Base-by-base conservation (phyloP, 1,140 invertebrate species). In the Pinna nobilis region DNA sequence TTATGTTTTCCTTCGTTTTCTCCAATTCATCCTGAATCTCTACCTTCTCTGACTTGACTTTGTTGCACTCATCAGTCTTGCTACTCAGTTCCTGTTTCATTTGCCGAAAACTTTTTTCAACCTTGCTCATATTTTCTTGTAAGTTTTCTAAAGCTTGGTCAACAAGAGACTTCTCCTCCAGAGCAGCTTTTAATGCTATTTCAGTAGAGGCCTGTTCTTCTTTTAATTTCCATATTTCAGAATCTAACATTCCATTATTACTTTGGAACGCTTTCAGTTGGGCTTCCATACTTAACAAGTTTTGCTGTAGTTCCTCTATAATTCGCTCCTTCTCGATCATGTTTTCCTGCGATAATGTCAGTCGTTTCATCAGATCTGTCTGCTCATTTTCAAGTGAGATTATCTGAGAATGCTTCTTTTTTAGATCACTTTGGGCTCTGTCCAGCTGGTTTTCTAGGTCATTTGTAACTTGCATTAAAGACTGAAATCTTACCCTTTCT, bases 31-130 rank as follows among this genome's bases (percentile, higher is more conserved):
- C 78, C 59, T 78, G 69, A 49, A 76, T 41, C 61, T 61, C 57
- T 55, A 65, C 49, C 53, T 78, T 82, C 32, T 82, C 80, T 15
- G 66, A 44, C 59, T 79, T 74, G 15, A 80, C 53, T 15, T 76
- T 67, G 59, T 84, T 71, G 32, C 86, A 72, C 32, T 87, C 84
- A 11, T 44, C 18, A n/a, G 76, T 57, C 28, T 82, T 83, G 20
- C 65, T 70, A n/a, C 74, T 79, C 47, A 91, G 76, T 66, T 90
- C 88, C 51, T 85, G 83, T 78, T 88, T 90, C 89, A 91, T 90
- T 18, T 84, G 81, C 39, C 86, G 83, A 71, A 90, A 90, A 79
- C 85, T 89, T 64, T 75, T 81, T 51, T 90, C 87, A 20, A 90
- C 83, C 68, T 87, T 88, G n/a, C 83, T 78, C 80, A 90, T 84